Conservation (phyloP, 2,113 vertebrate species). For the Chlamydotis undulata region DNA sequence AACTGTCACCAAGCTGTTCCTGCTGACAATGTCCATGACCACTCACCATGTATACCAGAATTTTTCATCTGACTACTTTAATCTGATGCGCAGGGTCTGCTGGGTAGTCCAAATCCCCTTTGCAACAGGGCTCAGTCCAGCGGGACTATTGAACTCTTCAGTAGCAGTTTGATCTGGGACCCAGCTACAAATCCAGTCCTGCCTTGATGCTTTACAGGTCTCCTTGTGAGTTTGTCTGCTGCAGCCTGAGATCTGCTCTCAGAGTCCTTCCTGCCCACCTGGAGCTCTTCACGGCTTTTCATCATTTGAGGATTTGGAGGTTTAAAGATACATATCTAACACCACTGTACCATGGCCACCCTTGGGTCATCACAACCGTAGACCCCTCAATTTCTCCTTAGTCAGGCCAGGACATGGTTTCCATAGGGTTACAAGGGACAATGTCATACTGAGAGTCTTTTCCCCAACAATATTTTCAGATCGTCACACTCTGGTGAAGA, state of each 20-base stretch:
- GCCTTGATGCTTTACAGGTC: neutral
- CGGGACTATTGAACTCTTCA: neutral
- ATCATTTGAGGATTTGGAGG: neutral
- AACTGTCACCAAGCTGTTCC: neutral
- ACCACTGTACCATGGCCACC: neutral
- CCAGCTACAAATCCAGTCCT: neutral
- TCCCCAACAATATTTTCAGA: neutral
- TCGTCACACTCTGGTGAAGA: neutral
- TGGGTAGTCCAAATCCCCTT: neutral
- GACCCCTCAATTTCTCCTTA: neutral
- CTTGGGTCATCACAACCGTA: accelerated
- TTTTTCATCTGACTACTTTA: neutral
- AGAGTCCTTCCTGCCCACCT: neutral
- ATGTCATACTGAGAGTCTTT: neutral
- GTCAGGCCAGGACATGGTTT: neutral
- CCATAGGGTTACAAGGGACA: neutral
- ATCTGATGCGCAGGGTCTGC: neutral
- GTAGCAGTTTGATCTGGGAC: neutral
- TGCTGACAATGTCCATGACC: neutral
- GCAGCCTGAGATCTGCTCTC: neutral
- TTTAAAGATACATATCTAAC: neutral
- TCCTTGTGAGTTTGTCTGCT: neutral
- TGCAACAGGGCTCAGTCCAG: neutral
- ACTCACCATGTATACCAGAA: neutral
- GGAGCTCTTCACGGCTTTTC: neutral